phyloP scores from a whole-genome alignment of 2,888 invertebrate species.

The Drosophila tanythrix region DNA sequence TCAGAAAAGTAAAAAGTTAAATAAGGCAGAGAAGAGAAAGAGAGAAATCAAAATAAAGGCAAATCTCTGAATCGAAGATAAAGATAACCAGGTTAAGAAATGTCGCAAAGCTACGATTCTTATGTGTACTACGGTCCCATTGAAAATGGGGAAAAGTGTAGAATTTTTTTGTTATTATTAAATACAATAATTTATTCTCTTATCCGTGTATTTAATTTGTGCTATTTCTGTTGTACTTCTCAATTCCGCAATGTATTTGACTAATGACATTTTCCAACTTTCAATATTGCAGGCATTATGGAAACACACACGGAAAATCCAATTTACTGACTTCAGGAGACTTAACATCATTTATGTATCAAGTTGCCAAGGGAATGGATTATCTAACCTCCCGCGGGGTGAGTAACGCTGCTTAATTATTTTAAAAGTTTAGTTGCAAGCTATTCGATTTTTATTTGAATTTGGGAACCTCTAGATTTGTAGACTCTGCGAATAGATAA shows the following conservation, averaged over 20 bases:
- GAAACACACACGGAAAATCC: conserved; percentile 87
- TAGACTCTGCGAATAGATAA: background rate
- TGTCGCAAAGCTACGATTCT: background rate
- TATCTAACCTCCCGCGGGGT: conserved; percentile 93
- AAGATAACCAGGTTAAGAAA: background rate
- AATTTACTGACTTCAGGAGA: conserved; percentile 93
- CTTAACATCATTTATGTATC: conserved; percentile 95
- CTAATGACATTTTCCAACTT: background rate
- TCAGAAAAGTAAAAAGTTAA: background rate
- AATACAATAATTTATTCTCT: background rate
- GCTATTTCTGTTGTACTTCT: background rate
- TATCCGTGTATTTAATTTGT: background rate
- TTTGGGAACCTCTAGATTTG: background rate
- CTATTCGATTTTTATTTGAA: background rate
- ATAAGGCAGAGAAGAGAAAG: background rate
- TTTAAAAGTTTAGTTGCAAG: background rate
- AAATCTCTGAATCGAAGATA: background rate
- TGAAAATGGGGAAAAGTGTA: too few relatives aligned
- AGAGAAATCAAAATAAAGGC: background rate
- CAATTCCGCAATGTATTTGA: background rate
- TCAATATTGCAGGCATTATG: conserved; percentile 82
- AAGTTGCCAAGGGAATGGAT: conserved; percentile 96
- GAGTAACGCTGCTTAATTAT: conserved; percentile 81
- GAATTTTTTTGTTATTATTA: too few relatives aligned
- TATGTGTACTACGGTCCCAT: background rate